Base-by-base conservation (phyloP, 35 echinoderm and acorn worm genomes). In the Ptychodera flava region DNA sequence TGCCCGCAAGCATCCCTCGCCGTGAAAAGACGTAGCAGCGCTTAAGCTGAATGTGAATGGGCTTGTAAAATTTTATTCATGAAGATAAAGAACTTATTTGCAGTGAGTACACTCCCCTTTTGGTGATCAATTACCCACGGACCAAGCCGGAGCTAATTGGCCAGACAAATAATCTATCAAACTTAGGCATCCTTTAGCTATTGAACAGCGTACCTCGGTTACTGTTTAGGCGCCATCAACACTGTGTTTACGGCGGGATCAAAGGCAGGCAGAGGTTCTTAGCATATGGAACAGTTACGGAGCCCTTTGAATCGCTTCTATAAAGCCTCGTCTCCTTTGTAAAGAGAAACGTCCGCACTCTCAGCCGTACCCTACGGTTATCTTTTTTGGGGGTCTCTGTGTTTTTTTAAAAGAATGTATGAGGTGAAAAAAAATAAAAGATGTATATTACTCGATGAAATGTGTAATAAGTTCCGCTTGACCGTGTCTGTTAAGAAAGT, bases 121-220 rank as follows among this genome's bases (percentile, higher is more conserved):
- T 85, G 85, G 88, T 88, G 89, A 94, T 94, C 92, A 94, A 94
- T 94, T 94, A 94, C 92, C 82, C 82, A 31, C n/a, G 77, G 89
- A 90, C 88, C 81, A 94, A 33, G 89, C 79, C 89, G 45, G 81
- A 81, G 92, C 92, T 94, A 94, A 94, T 94, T 94, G 92, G 79
- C 53, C 86, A 85, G 89, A 94, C 88, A 94, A 94, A 94, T 88
- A 91, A 90, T 94, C 92, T 85, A 88, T 94, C 92, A 94, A 77
- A 79, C 88, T 94, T 94, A 90, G 92, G 90, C 92, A 94, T 81
- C 79, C 82, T 90, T 94, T 81, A 88, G 33, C 30, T 22, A 88
- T 78, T 76, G 90, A 88, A 94, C 92, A 87, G 87, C 81, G 82
- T 88, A 94, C 80, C 36, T 87, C 85, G 85, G 45, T 22, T 22